Conservation (phyloP, 2,797 vertebrate species). For the Bradypodion ventrale region DNA sequence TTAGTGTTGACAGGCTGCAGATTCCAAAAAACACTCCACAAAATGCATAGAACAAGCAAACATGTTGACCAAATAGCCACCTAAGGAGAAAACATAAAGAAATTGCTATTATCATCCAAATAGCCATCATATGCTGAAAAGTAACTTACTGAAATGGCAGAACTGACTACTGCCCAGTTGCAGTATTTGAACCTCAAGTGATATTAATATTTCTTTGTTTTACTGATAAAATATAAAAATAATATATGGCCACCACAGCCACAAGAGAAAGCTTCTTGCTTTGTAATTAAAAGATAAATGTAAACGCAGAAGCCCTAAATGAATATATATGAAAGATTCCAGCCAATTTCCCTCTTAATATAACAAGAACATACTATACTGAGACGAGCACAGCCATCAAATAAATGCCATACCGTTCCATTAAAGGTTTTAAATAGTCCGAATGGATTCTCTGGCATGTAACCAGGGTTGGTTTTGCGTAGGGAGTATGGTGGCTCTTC, state of each 20-base stretch:
- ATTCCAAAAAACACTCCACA: slow-evolving; percentile 83
- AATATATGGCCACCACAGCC: background rate
- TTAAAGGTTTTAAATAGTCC: background rate
- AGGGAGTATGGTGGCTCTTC: background rate
- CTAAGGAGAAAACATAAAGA: slow-evolving; percentile 33
- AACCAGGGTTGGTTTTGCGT: background rate
- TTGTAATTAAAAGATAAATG: background rate
- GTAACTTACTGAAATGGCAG: background rate
- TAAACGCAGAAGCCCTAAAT: background rate
- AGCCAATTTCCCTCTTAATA: background rate
- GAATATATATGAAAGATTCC: background rate
- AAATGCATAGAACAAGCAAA: slow-evolving; percentile 78
- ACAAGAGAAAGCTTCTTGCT: background rate
- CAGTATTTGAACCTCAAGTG: background rate
- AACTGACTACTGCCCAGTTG: background rate
- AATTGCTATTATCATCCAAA: background rate
- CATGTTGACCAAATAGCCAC: slow-evolving; percentile 70
- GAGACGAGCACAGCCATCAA: background rate
- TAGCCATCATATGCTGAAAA: background rate
- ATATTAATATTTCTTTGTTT: background rate
- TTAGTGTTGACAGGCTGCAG: slow-evolving; percentile 82
- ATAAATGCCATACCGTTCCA: background rate
- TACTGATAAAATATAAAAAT: background rate
- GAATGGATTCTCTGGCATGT: background rate
- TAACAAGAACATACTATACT: background rate